Evolutionary conservation across 1,140 invertebrate genomes (phyloP).

Genomic region (Platorchestia sp.): DNA sequence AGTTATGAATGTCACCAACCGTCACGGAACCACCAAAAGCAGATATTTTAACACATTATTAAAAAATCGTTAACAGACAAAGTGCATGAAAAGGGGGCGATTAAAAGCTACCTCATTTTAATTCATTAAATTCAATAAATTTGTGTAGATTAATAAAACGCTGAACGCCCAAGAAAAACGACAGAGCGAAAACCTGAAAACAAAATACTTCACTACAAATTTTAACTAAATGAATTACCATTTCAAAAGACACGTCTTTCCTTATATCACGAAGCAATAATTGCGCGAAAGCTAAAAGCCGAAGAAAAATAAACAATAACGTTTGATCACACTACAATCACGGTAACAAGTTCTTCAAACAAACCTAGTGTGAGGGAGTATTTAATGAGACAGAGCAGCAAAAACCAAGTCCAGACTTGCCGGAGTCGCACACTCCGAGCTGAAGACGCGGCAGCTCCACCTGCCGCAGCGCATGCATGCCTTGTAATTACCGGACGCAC

Average conservation of each 20-base stretch:
- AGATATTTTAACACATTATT: too few species aligned
- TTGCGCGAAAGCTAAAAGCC: neutral
- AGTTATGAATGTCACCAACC: too few species aligned
- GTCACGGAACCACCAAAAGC: too few species aligned
- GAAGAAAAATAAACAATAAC: neutral
- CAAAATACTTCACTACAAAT: neutral
- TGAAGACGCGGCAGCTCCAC: too few species aligned
- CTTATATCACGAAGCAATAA: neutral
- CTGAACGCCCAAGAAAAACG: neutral
- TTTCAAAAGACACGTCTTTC: too few species aligned
- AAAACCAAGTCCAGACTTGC: neutral
- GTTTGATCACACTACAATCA: neutral
- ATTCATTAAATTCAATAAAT: neutral
- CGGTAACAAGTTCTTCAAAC: neutral
- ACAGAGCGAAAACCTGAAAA: neutral
- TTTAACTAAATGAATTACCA: too few species aligned
- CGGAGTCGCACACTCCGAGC: neutral
- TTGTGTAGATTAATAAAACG: neutral
- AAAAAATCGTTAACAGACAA: neutral
- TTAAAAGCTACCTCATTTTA: neutral
- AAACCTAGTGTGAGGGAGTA: neutral
- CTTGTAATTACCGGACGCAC: neutral
- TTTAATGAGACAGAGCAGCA: neutral
- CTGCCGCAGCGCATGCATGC: too few species aligned
- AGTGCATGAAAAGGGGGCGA: neutral